A percentile compares a stretch with the other conserved stretches of the same genome.
Evolutionary conservation across 1,140 invertebrate genomes (phyloP).

Genomic region (Drosophila athabasca): DNA sequence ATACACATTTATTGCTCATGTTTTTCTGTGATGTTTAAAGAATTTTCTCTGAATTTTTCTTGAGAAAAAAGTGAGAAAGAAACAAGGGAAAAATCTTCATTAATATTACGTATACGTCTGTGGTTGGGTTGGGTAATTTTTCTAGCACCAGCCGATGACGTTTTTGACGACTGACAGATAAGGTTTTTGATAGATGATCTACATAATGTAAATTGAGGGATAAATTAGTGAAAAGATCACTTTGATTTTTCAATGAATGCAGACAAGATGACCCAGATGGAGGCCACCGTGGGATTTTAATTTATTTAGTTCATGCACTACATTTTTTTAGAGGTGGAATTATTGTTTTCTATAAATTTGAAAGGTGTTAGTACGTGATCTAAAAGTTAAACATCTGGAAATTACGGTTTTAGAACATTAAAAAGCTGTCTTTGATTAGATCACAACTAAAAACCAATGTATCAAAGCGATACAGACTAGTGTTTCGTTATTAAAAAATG

Average conservation of each 20-base stretch:
- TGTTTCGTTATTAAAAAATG: too few species aligned
- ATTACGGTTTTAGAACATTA: too few species aligned
- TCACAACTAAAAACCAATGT: too few species aligned
- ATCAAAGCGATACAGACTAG: too few species aligned
- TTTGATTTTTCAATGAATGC: neutral
- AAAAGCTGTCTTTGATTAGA: too few species aligned
- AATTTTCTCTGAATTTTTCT: constrained; percentile 40
- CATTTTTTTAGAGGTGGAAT: too few species aligned
- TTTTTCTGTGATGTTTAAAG: constrained; percentile 47
- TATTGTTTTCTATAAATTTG: too few species aligned
- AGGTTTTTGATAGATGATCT: constrained; percentile 42
- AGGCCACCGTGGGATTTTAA: neutral
- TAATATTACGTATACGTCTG: constrained; percentile 49
- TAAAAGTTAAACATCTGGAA: too few species aligned
- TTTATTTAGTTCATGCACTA: too few species aligned
- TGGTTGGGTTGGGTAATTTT: constrained; percentile 60
- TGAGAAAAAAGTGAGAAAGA: constrained; percentile 35
- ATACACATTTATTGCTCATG: constrained; percentile 69
- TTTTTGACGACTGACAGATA: constrained; percentile 31
- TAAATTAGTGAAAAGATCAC: constrained; percentile 3
- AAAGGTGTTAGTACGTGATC: too few species aligned
- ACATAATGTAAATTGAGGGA: constrained; percentile 9
- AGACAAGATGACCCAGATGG: constrained; percentile 1
- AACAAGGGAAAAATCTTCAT: constrained; percentile 38
- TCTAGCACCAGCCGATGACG: constrained; percentile 39